phyloP scores from a whole-genome alignment of 1,140 invertebrate genomes.

The Archegozetes longisetosus region DNA sequence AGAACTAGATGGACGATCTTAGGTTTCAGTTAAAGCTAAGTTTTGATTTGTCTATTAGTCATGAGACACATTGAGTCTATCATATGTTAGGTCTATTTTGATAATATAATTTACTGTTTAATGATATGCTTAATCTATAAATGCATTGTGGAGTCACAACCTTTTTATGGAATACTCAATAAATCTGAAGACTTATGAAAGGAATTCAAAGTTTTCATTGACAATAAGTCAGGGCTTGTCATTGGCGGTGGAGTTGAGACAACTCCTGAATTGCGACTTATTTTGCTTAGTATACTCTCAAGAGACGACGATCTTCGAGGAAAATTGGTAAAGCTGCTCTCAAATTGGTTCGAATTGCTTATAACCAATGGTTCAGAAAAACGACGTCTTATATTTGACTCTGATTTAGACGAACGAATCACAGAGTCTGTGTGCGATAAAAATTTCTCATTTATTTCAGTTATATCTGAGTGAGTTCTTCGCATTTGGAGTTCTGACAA shows the following conservation, averaged over 20 bases:
- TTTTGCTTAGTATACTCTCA: constrained; percentile 15
- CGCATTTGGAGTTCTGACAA: neutral
- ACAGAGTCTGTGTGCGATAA: no score
- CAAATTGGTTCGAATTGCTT: neutral
- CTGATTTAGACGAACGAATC: neutral
- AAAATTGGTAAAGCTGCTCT: neutral
- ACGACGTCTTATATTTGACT: constrained; percentile 4
- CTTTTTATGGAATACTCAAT: neutral
- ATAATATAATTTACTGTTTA: no score
- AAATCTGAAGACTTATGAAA: neutral
- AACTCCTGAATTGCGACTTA: constrained; percentile 5
- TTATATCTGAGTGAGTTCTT: constrained; percentile 18
- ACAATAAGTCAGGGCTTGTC: constrained; percentile 6
- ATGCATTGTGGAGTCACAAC: neutral
- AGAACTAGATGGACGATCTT: no score
- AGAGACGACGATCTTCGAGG: constrained; percentile 12
- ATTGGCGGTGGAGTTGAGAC: constrained; percentile 4
- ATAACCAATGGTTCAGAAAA: neutral
- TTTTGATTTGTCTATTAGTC: no score
- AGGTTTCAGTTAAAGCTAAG: no score
- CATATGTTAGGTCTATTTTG: no score
- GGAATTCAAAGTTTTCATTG: no score
- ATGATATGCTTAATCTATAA: no score
- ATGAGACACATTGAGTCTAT: no score
- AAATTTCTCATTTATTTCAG: neutral